These are phyloP conservation scores for Cheilosia scutellata DNA, from an alignment of 2,888 invertebrate species.

Conservation along the genomic window DNA sequence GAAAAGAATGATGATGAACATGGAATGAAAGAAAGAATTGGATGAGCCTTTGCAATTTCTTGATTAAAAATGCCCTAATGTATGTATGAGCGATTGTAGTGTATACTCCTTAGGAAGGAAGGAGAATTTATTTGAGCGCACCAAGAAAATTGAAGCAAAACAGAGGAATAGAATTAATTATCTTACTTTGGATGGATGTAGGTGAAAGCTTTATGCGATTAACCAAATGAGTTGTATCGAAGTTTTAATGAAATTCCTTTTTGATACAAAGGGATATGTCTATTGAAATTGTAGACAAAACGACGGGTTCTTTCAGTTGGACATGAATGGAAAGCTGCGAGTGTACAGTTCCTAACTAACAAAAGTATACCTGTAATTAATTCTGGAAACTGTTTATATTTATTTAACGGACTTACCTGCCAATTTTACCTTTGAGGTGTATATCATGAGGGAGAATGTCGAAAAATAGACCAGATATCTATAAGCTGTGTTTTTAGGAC, in stretches of 20 bases:
- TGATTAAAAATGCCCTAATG: slow-evolving; percentile 44
- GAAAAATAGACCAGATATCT: no score
- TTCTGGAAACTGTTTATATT: background rate
- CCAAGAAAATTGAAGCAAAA: background rate
- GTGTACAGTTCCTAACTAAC: background rate
- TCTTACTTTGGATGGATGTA: background rate
- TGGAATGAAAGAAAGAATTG: slow-evolving; percentile 4
- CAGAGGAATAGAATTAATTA: background rate
- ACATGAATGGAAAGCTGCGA: slow-evolving; percentile 1
- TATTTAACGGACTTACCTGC: background rate
- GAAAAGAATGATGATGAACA: background rate
- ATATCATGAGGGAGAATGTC: no score
- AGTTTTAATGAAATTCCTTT: slow-evolving; percentile 55
- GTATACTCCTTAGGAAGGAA: background rate
- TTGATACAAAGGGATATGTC: background rate
- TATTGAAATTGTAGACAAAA: background rate
- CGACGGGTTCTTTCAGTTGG: background rate
- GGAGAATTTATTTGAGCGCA: background rate
- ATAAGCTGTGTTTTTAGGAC: no score
- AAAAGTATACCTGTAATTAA: background rate
- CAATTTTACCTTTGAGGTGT: no score
- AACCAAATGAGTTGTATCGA: slow-evolving; percentile 31
- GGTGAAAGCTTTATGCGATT: slow-evolving; percentile 32
- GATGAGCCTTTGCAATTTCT: slow-evolving; percentile 21
- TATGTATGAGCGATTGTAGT: background rate